phyloP scores from a whole-genome alignment of 1,140 invertebrate genomes.

The Capitella teleta region DNA sequence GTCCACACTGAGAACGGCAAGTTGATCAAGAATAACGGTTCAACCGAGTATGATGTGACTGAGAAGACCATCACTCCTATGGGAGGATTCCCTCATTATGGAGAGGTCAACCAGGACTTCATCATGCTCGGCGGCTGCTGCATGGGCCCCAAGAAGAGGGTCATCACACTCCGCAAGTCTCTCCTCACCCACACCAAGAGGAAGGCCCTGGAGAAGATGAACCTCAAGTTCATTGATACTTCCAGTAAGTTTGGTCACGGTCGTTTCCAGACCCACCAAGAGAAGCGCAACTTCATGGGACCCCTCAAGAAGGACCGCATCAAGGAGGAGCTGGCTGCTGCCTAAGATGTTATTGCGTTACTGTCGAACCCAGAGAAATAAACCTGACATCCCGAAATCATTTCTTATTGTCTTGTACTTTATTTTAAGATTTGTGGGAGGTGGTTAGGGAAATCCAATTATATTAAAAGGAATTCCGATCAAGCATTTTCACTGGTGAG shows the following conservation, averaged over 20 bases:
- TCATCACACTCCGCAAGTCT: constrained; percentile 97
- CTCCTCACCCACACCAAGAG: constrained; percentile 88
- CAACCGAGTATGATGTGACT: constrained; percentile 95
- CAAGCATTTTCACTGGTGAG: no score
- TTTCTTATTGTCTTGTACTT: no score
- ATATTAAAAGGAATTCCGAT: no score
- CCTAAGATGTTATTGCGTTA: no score
- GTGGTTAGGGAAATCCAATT: no score
- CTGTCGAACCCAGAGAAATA: no score
- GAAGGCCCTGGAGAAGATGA: constrained; percentile 93
- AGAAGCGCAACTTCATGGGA: constrained; percentile 98
- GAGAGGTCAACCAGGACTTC: constrained; percentile 98
- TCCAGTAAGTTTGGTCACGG: constrained; percentile 99
- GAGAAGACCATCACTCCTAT: constrained; percentile 99
- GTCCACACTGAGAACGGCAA: constrained; percentile 79
- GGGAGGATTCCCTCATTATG: constrained; percentile 99
- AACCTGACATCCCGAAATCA: no score
- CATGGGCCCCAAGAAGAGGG: constrained; percentile 94
- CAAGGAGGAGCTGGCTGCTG: no score
- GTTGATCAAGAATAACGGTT: constrained; percentile 93
- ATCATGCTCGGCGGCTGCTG: constrained; percentile 98
- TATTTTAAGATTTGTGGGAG: no score
- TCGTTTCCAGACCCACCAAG: constrained; percentile 96
- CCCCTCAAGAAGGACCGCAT: no score
- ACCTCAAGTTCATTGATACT: constrained; percentile 98